Conservation (phyloP, 2,797 vertebrate genomes). For the Eulemur coronatus region DNA sequence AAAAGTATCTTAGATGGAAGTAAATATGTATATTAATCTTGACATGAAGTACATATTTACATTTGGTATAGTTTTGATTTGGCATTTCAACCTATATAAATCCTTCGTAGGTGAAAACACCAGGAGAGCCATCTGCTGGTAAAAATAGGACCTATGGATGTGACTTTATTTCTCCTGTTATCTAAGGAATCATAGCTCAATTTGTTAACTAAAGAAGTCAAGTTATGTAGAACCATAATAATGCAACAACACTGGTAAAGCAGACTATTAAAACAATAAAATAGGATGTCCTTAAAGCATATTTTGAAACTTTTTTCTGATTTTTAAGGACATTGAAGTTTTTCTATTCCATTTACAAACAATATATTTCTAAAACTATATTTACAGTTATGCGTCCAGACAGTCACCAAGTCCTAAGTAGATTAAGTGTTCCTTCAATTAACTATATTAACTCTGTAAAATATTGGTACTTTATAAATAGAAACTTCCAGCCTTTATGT, state of each 20-base stretch:
- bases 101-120: not conserved
- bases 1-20: not conserved
- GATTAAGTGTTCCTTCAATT: not conserved
- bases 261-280: not conserved
- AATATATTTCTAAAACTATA: not conserved
- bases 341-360: not conserved
- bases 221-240: not conserved
- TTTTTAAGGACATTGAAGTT: not conserved
- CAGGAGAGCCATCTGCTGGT: constrained; percentile 9
- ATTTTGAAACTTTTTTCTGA: not conserved
- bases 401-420: not conserved
- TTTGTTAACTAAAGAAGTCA: not conserved
- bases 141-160: not conserved
- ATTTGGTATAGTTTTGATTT: not conserved
- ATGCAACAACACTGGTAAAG: not conserved
- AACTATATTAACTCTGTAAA: not conserved
- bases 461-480: not conserved
- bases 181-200: not conserved
- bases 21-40: not conserved
- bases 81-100: not conserved
- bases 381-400: not conserved
- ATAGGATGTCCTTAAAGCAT: not conserved
- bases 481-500: not conserved
- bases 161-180: not conserved
- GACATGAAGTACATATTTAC: not conserved